A percentile compares a stretch with the other conserved stretches of the same genome.
Conservation (phyloP, 2,113 vertebrate species). For the Morone chrysops region DNA sequence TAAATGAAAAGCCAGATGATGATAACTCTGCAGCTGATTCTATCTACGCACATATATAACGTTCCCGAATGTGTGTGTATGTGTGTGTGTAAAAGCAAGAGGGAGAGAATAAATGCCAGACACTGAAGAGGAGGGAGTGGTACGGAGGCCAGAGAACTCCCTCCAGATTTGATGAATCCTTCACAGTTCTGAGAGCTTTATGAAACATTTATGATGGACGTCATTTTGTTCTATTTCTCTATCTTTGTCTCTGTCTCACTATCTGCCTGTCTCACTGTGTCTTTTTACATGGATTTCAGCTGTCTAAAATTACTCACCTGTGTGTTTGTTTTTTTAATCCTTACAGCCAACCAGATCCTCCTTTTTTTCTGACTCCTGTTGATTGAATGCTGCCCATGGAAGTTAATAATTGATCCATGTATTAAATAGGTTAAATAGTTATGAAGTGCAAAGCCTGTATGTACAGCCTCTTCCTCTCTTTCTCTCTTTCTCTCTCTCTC, state of each 20-base stretch:
- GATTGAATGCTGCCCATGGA: slow-evolving; percentile 51
- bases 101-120: slow-evolving; percentile 26
- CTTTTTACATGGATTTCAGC: slow-evolving; percentile 26
- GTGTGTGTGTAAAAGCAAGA: slow-evolving; percentile 18
- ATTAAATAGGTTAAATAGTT: slow-evolving; percentile 82
- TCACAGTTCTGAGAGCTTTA: slow-evolving; percentile 73
- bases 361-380: slow-evolving; percentile 23
- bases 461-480: background rate
- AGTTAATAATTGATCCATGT: slow-evolving; percentile 82
- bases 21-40: slow-evolving; percentile 56
- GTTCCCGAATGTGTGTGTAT: slow-evolving; percentile 19
- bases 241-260: slow-evolving; percentile 34
- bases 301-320: slow-evolving; percentile 55
- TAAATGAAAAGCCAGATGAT: slow-evolving; percentile 72
- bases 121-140: slow-evolving; percentile 36
- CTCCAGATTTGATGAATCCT: slow-evolving; percentile 71
- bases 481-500: background rate
- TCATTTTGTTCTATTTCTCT: slow-evolving; percentile 58
- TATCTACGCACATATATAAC: slow-evolving; percentile 43
- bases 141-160: slow-evolving; percentile 59
- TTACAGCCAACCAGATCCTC: slow-evolving; percentile 29
- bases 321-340: background rate
- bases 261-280: slow-evolving; percentile 26
- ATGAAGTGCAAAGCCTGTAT: slow-evolving; percentile 48
- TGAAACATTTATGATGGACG: slow-evolving; percentile 78